Evolutionary conservation across 2,888 invertebrate species (phyloP), one percentile per base, ranked within the genome.

Genomic region (Leucozona laternaria): DNA sequence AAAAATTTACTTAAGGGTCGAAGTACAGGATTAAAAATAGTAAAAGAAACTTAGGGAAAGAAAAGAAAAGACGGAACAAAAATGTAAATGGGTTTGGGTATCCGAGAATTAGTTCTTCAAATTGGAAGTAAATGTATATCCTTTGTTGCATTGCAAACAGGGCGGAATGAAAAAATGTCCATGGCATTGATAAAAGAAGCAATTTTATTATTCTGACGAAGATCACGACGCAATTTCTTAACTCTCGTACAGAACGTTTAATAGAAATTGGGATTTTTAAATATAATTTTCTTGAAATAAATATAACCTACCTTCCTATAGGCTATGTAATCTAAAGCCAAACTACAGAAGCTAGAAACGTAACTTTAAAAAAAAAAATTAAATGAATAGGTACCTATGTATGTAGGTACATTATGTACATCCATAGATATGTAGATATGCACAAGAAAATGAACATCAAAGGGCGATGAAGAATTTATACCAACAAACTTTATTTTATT

Each of bases 31-130:
- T 58, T 58, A 62, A 75, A 55, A 57, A 25, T 37, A 73, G 13
- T 10, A 64, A 25, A 66, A 64, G n/a, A n/a, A 45, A 64, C 28
- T 28, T 22, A 40, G 0, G 45, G 37, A 28, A 64, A 81, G 64
- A 76, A 64, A 70, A 70, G 62, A 71, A 80, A 62, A 28, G 57
- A 72, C 73, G 83, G 72, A 78, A 82, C 58, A 17, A 72, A 77
- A 64, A 60, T 8, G 31, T 50, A 72, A 53, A 43, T 25, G 22
- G 45, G 31, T 31, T 7, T 6, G 8, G 28, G 5, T 60, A 62
- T 37, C 22, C 20, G 37, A 37, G 20, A 60, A 22, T 20, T 22
- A 1, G 34, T 22, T 60, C 22, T 4, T 22, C 8, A 17, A 77
- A 22, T 82, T 50, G 76, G 76, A 81, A 77, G 57, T 77, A 76